phyloP scores from a whole-genome alignment of 2,113 vertebrate species.

The Tachycineta bicolor region DNA sequence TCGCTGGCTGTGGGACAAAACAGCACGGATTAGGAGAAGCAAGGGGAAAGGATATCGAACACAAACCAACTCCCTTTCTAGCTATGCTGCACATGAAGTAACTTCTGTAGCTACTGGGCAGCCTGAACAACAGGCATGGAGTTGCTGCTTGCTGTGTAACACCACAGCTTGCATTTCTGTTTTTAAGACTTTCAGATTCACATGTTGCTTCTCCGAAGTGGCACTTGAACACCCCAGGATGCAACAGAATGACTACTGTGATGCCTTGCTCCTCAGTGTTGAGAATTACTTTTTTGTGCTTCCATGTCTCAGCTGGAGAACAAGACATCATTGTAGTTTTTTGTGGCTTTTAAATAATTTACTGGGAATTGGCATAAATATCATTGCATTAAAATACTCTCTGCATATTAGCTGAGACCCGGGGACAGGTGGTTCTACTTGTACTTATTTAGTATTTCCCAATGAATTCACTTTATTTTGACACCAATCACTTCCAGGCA shows the following conservation, averaged over 20 bases:
- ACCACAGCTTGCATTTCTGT: not conserved
- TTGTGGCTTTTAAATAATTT: not conserved
- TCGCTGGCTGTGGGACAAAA: not conserved
- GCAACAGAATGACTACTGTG: not conserved
- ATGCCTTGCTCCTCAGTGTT: not conserved
- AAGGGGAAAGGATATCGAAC: not conserved
- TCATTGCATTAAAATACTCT: not conserved
- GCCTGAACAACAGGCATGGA: accelerated
- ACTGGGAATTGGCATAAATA: not conserved
- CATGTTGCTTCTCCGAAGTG: not conserved
- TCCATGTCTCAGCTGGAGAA: not conserved
- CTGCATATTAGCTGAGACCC: not conserved
- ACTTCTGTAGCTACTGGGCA: not conserved
- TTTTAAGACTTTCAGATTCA: not conserved
- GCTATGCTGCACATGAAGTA: not conserved
- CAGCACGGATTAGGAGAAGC: not conserved
- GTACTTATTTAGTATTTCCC: not conserved
- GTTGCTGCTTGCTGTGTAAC: not conserved
- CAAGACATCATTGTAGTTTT: not conserved
- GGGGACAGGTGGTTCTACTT: not conserved
- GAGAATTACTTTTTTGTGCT: not conserved
- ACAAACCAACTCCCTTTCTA: not conserved
- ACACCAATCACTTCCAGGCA: not conserved
- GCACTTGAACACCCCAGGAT: not conserved
- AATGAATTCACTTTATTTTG: not conserved